These are phyloP conservation scores for Chelonus formosanus DNA, from an alignment of 2,888 invertebrate species.

Conservation along the genomic window DNA sequence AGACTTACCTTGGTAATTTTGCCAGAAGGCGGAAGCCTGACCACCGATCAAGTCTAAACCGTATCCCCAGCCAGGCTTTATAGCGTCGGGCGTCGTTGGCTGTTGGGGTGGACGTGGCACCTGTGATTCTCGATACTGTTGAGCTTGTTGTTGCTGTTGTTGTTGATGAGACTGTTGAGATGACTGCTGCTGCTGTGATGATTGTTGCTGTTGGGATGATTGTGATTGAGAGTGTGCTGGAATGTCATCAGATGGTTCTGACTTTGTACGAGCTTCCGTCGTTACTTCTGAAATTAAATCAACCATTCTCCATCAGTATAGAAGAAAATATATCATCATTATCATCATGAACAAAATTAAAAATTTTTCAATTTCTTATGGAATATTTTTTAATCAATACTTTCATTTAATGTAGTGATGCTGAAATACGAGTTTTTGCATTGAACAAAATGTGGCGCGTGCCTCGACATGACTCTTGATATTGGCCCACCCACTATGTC, in stretches of 20 bases:
- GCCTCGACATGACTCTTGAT: constrained; percentile 25
- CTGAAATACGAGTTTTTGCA: neutral
- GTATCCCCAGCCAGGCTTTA: constrained; percentile 74
- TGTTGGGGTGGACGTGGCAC: constrained; percentile 62
- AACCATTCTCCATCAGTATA: no score
- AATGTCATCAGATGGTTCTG: constrained; percentile 59
- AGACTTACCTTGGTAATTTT: constrained; percentile 86
- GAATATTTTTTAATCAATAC: no score
- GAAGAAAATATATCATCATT: no score
- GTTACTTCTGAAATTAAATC: constrained; percentile 51
- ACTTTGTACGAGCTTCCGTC: constrained; percentile 57
- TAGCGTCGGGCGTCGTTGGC: constrained; percentile 60
- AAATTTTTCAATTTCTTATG: no score
- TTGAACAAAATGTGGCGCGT: constrained; percentile 1
- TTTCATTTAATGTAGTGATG: neutral
- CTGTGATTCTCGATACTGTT: constrained; percentile 62
- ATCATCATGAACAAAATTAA: no score
- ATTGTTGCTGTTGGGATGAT: constrained; percentile 48
- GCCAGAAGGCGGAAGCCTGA: constrained; percentile 85
- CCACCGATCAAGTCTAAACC: constrained; percentile 85
- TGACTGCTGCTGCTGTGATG: constrained; percentile 47
- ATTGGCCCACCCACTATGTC: constrained; percentile 27
- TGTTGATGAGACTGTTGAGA: constrained; percentile 56
- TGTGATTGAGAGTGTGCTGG: constrained; percentile 57
- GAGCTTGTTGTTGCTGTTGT: constrained; percentile 61